Evolutionary conservation across 37 sponge, comb jelly and placozoan species (phyloP).

Genomic region (Lycopodina hypogea): DNA sequence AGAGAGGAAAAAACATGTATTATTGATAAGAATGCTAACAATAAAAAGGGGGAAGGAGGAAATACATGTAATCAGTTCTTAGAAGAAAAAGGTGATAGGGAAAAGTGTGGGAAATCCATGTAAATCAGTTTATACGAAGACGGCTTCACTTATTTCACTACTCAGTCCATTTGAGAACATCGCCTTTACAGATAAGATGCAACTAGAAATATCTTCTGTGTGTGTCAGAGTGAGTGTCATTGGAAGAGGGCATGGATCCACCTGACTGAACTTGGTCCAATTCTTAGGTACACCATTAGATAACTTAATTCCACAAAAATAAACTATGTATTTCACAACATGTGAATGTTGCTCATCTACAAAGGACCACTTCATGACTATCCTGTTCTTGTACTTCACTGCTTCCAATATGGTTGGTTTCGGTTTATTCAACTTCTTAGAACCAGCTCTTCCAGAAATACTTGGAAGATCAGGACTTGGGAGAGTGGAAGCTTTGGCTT

Average conservation of each 20-base stretch:
- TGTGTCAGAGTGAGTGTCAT: slow-evolving; percentile 60
- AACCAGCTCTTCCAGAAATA: too few relatives aligned
- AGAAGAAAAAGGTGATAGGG: too few relatives aligned
- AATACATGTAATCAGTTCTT: too few relatives aligned
- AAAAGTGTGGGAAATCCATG: too few relatives aligned
- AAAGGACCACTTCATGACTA: neutral
- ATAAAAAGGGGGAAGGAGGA: too few relatives aligned
- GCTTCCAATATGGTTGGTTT: neutral
- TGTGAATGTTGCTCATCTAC: neutral
- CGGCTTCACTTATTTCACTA: slow-evolving; percentile 1
- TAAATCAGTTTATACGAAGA: neutral
- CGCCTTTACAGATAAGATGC: slow-evolving; percentile 43
- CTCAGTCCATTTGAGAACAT: slow-evolving; percentile 17
- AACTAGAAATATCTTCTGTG: slow-evolving; percentile 17
- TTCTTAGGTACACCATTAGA: neutral
- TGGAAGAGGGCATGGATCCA: slow-evolving; percentile 54
- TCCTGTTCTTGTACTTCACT: neutral
- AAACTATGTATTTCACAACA: neutral
- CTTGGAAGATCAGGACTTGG: too few relatives aligned
- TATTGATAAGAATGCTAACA: too few relatives aligned
- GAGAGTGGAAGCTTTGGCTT: too few relatives aligned
- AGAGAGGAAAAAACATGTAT: too few relatives aligned
- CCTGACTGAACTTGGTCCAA: slow-evolving; percentile 40
- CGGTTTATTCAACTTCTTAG: too few relatives aligned
- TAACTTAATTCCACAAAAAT: neutral